Conservation (phyloP, 2,888 invertebrate genomes). For the Eupithecia inturbata region DNA sequence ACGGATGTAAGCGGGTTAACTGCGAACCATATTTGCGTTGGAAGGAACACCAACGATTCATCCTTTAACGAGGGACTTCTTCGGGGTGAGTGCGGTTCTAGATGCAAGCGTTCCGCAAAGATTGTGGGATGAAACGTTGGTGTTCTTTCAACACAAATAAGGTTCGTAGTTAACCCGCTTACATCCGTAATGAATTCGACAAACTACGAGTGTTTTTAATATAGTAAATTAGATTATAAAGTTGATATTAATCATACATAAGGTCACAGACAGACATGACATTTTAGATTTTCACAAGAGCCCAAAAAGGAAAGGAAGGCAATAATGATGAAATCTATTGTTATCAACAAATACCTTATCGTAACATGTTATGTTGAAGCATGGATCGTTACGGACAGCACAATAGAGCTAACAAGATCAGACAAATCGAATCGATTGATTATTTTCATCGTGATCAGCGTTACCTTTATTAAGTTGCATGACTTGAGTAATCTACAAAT, state of each 20-base stretch:
- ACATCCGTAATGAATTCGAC: no score
- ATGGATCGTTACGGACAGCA: constrained; percentile 44
- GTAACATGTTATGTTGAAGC: constrained; percentile 30
- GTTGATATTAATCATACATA: not conserved
- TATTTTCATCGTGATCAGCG: constrained; percentile 53
- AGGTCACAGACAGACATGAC: not conserved
- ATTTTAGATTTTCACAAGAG: not conserved
- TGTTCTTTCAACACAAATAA: no score
- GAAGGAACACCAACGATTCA: no score
- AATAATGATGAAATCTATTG: constrained; percentile 19
- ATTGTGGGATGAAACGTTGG: no score
- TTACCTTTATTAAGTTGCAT: constrained; percentile 63
- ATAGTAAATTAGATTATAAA: not conserved
- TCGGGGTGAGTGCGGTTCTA: no score
- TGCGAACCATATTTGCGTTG: no score
- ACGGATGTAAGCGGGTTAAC: no score
- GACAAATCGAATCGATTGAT: constrained; percentile 59
- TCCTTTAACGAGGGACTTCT: no score
- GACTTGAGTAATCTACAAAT: constrained; percentile 57
- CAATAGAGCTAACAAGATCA: constrained; percentile 55
- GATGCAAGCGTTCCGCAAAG: no score
- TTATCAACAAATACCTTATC: constrained; percentile 35
- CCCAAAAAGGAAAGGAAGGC: not conserved
- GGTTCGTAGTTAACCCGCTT: no score
- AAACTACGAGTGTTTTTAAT: no score